phyloP scores from a whole-genome alignment of 2,888 invertebrate species.

The Drosophila yooni region DNA sequence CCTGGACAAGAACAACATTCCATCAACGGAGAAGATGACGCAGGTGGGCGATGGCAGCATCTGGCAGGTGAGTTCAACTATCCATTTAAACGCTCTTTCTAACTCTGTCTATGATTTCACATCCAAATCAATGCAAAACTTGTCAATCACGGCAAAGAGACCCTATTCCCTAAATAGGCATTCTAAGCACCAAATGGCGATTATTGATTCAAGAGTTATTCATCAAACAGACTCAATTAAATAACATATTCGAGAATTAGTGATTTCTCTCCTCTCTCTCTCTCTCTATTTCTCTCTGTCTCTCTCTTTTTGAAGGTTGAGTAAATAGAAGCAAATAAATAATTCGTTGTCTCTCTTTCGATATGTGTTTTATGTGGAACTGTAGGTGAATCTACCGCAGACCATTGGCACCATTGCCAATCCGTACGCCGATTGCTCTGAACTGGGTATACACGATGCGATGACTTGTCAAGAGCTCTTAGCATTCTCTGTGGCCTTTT shows the following conservation, averaged over 20 bases:
- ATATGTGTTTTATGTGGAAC: not conserved
- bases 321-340: not conserved
- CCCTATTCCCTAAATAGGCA: not conserved
- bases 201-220: not conserved
- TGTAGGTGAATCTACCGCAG: slow-evolving; percentile 85
- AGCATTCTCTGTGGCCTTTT: slow-evolving; percentile 95
- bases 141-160: not conserved
- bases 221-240: not conserved
- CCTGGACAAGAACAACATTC: slow-evolving; percentile 87
- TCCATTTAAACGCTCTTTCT: not conserved
- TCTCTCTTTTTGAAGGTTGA: not conserved
- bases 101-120: not conserved
- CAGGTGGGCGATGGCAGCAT: slow-evolving; percentile 92
- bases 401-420: slow-evolving; percentile 85
- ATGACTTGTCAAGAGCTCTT: slow-evolving; percentile 93
- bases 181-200: not conserved
- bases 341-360: not conserved
- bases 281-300: not conserved
- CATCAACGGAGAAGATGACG: slow-evolving; percentile 95
- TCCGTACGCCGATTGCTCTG: slow-evolving; percentile 86
- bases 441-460: slow-evolving; percentile 86
- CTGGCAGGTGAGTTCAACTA: slow-evolving; percentile 86
- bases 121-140: not conserved
- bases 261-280: not conserved
- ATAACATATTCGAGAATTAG: not conserved